Evolutionary conservation across 1,140 invertebrate genomes (phyloP).

Genomic region (Habropoda laboriosa): DNA sequence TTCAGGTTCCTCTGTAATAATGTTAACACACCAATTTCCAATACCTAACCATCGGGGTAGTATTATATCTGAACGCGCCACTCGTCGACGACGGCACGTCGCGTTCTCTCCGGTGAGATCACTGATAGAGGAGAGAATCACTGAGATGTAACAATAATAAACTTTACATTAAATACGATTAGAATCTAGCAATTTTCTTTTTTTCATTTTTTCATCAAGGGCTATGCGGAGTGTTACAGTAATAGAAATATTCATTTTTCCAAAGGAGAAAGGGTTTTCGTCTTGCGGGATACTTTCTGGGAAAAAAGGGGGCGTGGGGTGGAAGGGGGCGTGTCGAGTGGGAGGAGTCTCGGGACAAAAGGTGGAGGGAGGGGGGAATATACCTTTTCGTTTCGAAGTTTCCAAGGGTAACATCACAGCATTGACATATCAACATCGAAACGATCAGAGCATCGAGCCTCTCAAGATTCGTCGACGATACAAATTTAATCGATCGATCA

Average conservation of each 20-base stretch:
- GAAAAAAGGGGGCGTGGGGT: slow-evolving; percentile 20
- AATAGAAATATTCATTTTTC: slow-evolving; percentile 69
- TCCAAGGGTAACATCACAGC: slow-evolving; percentile 80
- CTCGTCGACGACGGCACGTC: slow-evolving; percentile 38
- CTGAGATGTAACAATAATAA: slow-evolving; percentile 77
- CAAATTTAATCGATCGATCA: neutral
- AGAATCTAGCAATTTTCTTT: slow-evolving; percentile 71
- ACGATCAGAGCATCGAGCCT: slow-evolving; percentile 62
- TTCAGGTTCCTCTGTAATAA: slow-evolving; percentile 10
- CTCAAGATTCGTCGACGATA: slow-evolving; percentile 45
- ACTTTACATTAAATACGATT: slow-evolving; percentile 79
- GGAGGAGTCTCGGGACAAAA: neutral
- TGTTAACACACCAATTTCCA: neutral
- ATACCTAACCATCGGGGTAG: neutral
- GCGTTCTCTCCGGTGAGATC: slow-evolving; percentile 67
- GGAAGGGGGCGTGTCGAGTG: slow-evolving; percentile 22
- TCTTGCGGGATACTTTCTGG: slow-evolving; percentile 38
- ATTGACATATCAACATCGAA: slow-evolving; percentile 80
- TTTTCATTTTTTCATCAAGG: slow-evolving; percentile 58
- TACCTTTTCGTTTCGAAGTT: slow-evolving; percentile 65
- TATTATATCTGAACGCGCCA: neutral
- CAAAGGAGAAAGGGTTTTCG: slow-evolving; percentile 38
- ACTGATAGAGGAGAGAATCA: slow-evolving; percentile 74
- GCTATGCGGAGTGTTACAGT: slow-evolving; percentile 74
- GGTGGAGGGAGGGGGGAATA: slow-evolving; percentile 41